A percentile compares a stretch with the other conserved stretches of the same genome.
phyloP scores from a whole-genome alignment of 30 jellyfish, hydroid and myxozoan species.

The Clytia hemisphaerica region DNA sequence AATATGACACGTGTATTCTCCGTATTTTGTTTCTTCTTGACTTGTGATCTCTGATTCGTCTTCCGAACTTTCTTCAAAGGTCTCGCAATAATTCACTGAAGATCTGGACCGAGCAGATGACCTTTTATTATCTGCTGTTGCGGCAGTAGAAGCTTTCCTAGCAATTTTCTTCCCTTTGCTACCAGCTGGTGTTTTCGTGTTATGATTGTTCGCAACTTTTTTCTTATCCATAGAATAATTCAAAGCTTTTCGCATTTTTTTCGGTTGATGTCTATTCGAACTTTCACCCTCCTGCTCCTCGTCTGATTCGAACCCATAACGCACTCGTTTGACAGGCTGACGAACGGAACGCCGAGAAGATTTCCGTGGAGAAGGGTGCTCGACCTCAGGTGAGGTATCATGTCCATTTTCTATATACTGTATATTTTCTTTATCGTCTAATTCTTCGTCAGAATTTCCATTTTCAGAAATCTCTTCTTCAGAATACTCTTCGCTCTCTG shows the following conservation, averaged over 20 bases:
- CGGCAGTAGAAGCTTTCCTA: neutral
- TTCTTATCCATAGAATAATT: too few relatives aligned
- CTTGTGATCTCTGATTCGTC: slow-evolving; percentile 15
- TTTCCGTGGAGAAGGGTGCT: neutral
- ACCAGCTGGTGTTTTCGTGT: neutral
- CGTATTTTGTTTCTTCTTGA: slow-evolving; percentile 20
- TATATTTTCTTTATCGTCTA: slow-evolving; percentile 20
- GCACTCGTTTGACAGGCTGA: neutral
- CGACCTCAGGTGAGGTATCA: too few relatives aligned
- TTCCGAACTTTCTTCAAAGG: too few relatives aligned
- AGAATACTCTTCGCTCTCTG: slow-evolving; percentile 19
- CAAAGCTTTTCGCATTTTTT: too few relatives aligned
- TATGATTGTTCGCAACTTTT: too few relatives aligned
- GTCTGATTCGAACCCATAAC: slow-evolving; percentile 6
- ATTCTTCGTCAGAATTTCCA: neutral
- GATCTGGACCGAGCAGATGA: slow-evolving; percentile 8
- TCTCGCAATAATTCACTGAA: slow-evolving; percentile 20
- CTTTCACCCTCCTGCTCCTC: neutral
- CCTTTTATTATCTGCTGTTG: slow-evolving; percentile 7
- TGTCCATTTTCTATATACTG: too few relatives aligned
- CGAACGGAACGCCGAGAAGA: neutral
- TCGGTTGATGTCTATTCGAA: too few relatives aligned
- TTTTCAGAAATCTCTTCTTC: slow-evolving; percentile 33
- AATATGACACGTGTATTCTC: neutral
- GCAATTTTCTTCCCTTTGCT: neutral